Base-by-base conservation (phyloP, 2,888 invertebrate genomes). In the Eupithecia vulgata region DNA sequence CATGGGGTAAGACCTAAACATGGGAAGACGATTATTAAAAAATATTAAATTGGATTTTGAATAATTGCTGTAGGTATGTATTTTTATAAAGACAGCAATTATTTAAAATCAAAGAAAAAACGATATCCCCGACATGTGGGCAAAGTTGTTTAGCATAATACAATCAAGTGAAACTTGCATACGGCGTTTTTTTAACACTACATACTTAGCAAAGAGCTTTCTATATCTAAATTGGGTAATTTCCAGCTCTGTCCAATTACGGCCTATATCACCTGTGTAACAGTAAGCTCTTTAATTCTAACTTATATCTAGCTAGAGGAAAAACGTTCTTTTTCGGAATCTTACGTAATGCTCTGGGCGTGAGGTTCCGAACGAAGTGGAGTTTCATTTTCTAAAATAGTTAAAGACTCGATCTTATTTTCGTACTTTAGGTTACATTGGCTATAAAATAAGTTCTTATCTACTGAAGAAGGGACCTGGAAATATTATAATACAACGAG, bases 211-310 rank as follows among this genome's bases (percentile, higher is more conserved):
- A 21, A 21, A 52, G 48, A n/a, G 21, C 10, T 57, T 25, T 13
- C 12, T 57, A 12, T 12, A 25, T 57, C 57, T 25, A 57, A 57
- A 57, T 25, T 25, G 57, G 25, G 57, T 13, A 5, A 25, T 57
- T 25, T 25, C 12, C 25, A 25, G 25, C 5, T n/a, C 5, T 57
- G 57, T 21, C 12, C 48, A 57, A 57, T 57, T 25, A 57, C 21
- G 21, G 57, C 57, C 57, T 57, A 57, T 13, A 57, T 57, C 25
- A 57, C 57, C 57, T 57, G 25, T 57, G 57, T 57, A 13, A 57
- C 25, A 25, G 25, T 21, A 52, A 48, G 48, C 57, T 57, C 25
- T 57, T 12, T 57, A n/a, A 57, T 25, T 25, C 57, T 25, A 25
- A 57, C 57, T 57, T 13, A 57, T 57, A 57, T 21, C 57, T 25